Percentiles rank a stretch among this genome's conserved stretches.
phyloP scores from a whole-genome alignment of 2,113 vertebrate genomes.

The Psephotus haematonotus region DNA sequence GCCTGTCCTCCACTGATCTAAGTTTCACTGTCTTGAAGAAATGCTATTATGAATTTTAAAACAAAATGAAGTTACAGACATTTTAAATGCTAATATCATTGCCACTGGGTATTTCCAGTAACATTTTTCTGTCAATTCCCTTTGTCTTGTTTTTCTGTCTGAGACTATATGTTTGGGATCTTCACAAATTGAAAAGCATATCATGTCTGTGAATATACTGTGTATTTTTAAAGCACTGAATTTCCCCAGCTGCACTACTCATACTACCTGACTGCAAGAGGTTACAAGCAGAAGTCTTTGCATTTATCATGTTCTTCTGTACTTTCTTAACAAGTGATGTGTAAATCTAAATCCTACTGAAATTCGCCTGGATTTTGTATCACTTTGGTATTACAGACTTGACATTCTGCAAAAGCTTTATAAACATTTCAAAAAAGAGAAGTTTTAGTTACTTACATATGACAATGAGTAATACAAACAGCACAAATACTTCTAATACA shows the following conservation, averaged over 20 bases:
- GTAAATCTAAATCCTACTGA: not conserved
- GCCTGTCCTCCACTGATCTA: not conserved
- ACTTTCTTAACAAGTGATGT: not conserved
- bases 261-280: not conserved
- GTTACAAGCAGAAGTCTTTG: not conserved
- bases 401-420: not conserved
- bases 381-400: not conserved
- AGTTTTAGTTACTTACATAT: not conserved
- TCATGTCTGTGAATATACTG: not conserved
- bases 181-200: not conserved
- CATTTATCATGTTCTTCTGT: not conserved
- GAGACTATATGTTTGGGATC: not conserved
- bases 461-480: not conserved
- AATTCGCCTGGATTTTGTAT: not conserved
- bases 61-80: not conserved
- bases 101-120: not conserved
- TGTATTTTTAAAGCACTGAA: not conserved
- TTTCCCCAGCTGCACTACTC: not conserved
- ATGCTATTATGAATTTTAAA: not conserved
- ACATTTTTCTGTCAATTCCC: not conserved
- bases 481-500: not conserved
- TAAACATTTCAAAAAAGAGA: not conserved
- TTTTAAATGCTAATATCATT: not conserved
- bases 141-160: not conserved
- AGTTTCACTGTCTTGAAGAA: not conserved